Evolutionary conservation across 2,797 vertebrate species (phyloP).

Genomic region (Sarcoramphus papa): DNA sequence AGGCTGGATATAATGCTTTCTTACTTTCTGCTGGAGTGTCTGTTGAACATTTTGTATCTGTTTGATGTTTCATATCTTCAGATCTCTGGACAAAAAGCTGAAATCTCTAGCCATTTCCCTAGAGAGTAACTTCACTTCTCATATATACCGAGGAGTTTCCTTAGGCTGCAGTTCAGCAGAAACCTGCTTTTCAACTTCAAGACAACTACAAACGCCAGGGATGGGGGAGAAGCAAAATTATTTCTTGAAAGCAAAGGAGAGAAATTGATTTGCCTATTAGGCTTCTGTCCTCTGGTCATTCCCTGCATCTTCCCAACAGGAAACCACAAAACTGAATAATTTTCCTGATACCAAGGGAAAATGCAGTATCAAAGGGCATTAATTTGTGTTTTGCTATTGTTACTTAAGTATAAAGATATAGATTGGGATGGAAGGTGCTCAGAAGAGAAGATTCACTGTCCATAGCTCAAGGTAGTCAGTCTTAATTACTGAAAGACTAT

Average conservation of each 20-base stretch:
- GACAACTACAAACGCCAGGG: not conserved
- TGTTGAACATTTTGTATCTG: not conserved
- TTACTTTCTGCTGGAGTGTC: not conserved
- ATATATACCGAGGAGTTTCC: not conserved
- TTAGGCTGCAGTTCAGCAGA: not conserved
- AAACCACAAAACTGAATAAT: not conserved
- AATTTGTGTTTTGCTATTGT: not conserved
- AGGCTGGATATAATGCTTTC: not conserved
- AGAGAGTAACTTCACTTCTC: not conserved
- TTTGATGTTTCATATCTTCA: conserved; percentile 5
- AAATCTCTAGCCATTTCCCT: not conserved
- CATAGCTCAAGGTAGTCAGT: not conserved
- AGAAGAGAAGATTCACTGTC: not conserved
- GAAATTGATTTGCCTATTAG: not conserved
- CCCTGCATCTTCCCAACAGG: not conserved
- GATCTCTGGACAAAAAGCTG: not conserved
- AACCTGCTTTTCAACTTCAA: conserved; percentile 13
- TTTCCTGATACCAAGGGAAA: not conserved
- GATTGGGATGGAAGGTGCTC: not conserved
- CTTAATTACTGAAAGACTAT: not conserved
- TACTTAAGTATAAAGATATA: not conserved
- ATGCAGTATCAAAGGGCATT: not conserved
- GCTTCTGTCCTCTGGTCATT: not conserved
- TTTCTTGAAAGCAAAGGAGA: not conserved
- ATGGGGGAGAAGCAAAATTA: not conserved